Conservation (phyloP, 1,140 invertebrate species). For the Apis dorsata region DNA sequence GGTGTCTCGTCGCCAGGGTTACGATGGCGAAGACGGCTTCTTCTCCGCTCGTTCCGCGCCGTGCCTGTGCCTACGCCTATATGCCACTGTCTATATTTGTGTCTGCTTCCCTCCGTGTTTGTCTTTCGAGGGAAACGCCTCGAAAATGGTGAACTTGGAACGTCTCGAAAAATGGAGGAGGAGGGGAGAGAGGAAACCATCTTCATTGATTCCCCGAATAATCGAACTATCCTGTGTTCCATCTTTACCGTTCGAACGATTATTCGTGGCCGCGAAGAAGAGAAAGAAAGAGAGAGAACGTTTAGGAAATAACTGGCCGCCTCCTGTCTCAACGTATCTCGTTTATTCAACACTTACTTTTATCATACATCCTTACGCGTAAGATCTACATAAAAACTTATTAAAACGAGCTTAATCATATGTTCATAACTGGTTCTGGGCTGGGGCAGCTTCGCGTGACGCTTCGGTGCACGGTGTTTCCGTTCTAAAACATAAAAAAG, state of each 20-base stretch:
- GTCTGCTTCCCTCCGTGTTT: constrained; percentile 24
- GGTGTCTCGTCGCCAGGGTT: constrained; percentile 72
- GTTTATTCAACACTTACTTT: constrained; percentile 76
- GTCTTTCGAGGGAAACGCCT: constrained; percentile 14
- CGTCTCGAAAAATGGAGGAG: constrained; percentile 32
- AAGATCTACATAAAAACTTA: constrained; percentile 79
- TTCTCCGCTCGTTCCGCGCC: constrained; percentile 17
- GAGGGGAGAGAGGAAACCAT: not conserved
- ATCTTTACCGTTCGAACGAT: not conserved
- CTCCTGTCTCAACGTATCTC: constrained; percentile 70
- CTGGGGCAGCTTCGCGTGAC: constrained; percentile 67
- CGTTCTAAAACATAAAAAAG: constrained; percentile 69
- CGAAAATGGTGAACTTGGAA: constrained; percentile 3
- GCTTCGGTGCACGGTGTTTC: constrained; percentile 60
- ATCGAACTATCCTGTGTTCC: not conserved
- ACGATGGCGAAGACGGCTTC: constrained; percentile 63
- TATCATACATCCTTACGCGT: constrained; percentile 74
- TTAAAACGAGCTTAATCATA: constrained; percentile 77
- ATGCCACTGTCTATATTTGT: constrained; percentile 57
- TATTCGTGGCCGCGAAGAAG: not conserved
- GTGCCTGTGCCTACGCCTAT: constrained; percentile 12
- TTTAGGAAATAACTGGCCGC: not conserved
- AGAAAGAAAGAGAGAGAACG: no score
- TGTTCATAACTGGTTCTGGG: constrained; percentile 73
- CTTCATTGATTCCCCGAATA: not conserved